Conservation (phyloP, 2,113 vertebrate genomes). For the Leptobrachium leishanense region DNA sequence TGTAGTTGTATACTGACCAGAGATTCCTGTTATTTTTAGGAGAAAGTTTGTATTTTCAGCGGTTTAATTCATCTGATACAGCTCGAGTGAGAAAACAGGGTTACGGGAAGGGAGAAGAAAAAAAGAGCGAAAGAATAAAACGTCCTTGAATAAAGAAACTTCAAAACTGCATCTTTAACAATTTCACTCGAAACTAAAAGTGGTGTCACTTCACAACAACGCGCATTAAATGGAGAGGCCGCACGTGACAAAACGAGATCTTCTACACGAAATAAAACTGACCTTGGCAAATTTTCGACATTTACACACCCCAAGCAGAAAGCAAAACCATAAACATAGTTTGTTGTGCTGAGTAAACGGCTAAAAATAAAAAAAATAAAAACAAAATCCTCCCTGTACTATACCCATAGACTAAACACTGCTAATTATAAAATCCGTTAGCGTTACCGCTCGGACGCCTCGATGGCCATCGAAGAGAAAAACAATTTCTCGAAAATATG, state of each 20-base stretch:
- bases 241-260: constrained; percentile 6
- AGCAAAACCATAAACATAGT: neutral
- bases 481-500: too few relatives aligned
- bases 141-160: neutral
- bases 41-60: too few relatives aligned
- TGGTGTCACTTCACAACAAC: neutral
- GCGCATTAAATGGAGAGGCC: neutral
- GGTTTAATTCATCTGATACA: too few relatives aligned
- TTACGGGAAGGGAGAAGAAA: too few relatives aligned
- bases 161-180: neutral
- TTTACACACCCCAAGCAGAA: neutral
- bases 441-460: too few relatives aligned
- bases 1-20: too few relatives aligned
- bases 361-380: neutral
- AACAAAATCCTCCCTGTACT: neutral
- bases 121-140: neutral
- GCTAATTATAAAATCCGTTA: neutral
- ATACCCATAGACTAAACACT: constrained; percentile 34
- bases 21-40: too few relatives aligned
- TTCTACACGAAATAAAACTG: constrained; percentile 11
- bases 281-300: constrained; percentile 29
- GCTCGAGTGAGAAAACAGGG: too few relatives aligned
- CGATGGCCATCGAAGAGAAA: too few relatives aligned
- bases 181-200: neutral
- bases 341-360: neutral